A percentile compares a stretch with the other conserved stretches of the same genome.
Evolutionary conservation across 2,888 invertebrate genomes (phyloP).

Genomic region (Venusia cambrica): DNA sequence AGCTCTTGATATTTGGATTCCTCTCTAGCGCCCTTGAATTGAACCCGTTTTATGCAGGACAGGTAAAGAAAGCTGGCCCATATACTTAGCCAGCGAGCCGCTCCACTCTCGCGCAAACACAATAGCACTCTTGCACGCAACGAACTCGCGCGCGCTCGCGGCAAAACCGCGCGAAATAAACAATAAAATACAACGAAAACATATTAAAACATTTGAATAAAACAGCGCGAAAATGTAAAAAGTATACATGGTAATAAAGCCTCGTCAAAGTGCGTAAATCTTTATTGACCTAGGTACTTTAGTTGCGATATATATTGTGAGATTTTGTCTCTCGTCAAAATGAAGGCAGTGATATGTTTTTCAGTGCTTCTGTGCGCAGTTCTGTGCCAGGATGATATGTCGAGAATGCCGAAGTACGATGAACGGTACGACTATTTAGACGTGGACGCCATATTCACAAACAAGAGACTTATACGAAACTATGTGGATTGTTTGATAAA

Average conservation of each 20-base stretch:
- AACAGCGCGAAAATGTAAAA: neutral
- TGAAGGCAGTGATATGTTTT: constrained; percentile 54
- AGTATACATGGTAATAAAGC: neutral
- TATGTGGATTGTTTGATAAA: constrained; percentile 86
- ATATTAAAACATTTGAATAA: neutral
- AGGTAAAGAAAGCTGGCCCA: constrained; percentile 36
- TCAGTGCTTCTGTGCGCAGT: constrained; percentile 51
- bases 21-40: constrained; percentile 24
- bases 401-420: constrained; percentile 69
- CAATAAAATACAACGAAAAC: neutral
- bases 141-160: constrained; percentile 42
- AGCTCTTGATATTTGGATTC: too few relatives aligned
- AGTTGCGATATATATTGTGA: too few relatives aligned
- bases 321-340: too few relatives aligned
- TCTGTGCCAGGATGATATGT: constrained; percentile 57
- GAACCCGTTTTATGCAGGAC: constrained; percentile 27
- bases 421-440: constrained; percentile 85
- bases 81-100: constrained; percentile 33
- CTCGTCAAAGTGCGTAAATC: too few relatives aligned
- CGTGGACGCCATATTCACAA: constrained; percentile 84
- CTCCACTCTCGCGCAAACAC: constrained; percentile 39
- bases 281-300: too few relatives aligned
- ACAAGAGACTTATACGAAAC: constrained; percentile 84
- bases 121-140: constrained; percentile 36
- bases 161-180: constrained; percentile 32